A percentile compares a stretch with the other conserved stretches of the same genome.
Evolutionary conservation across 2,113 vertebrate species (phyloP).

Genomic region (Electrona antarctica): DNA sequence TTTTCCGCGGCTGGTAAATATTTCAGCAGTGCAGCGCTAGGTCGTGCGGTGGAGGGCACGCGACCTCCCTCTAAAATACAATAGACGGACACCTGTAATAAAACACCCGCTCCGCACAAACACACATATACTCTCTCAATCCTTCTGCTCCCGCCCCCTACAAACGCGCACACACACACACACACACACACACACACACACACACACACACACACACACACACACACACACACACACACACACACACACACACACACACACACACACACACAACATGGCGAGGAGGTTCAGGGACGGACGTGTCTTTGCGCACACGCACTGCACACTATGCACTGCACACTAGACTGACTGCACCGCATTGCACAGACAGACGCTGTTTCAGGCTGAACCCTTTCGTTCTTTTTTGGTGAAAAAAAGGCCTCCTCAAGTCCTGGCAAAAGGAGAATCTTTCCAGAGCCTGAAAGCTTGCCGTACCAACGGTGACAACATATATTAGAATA

Average conservation of each 20-base stretch:
- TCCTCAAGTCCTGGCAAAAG: not conserved
- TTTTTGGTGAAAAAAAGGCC: slow-evolving; percentile 48
- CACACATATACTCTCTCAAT: slow-evolving; percentile 5
- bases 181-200: slow-evolving; percentile 4
- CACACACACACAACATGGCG: not conserved
- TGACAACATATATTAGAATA: too few species aligned
- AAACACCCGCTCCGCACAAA: slow-evolving; percentile 50
- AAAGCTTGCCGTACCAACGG: too few species aligned
- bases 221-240: not conserved
- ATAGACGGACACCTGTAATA: slow-evolving; percentile 64
- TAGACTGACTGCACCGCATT: too few species aligned
- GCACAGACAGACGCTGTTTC: too few species aligned
- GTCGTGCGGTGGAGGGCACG: slow-evolving; percentile 55
- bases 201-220: slow-evolving; percentile 13
- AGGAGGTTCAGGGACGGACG: too few species aligned
- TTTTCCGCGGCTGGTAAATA: slow-evolving; percentile 64
- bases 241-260: not conserved
- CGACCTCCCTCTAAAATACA: slow-evolving; percentile 55
- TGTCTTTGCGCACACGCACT: not conserved
- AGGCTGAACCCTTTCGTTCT: too few species aligned
- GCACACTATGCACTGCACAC: not conserved
- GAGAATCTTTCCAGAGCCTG: too few species aligned
- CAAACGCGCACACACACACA: slow-evolving; percentile 4
- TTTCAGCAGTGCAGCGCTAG: slow-evolving; percentile 54
- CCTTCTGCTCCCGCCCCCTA: not conserved